Evolutionary conservation across 2,113 vertebrate species (phyloP).

Genomic region (Prinia subflava): DNA sequence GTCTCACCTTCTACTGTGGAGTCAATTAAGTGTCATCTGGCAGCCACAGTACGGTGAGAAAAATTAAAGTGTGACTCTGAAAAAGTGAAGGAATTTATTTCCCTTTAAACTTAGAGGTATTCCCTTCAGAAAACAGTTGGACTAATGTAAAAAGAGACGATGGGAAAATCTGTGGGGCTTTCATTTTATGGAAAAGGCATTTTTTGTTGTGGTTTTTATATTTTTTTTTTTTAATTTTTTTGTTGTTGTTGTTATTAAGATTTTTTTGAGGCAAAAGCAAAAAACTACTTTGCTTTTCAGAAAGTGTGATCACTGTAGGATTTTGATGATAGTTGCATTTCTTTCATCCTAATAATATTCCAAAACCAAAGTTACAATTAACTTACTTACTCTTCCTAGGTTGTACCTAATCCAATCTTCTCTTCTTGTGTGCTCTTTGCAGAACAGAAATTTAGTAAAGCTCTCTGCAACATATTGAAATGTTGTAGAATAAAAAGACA

Average conservation of each 20-base stretch:
- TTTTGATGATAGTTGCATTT: neutral
- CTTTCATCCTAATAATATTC: neutral
- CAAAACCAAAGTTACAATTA: neutral
- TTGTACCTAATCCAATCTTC: neutral
- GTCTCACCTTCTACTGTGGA: neutral
- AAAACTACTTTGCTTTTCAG: neutral
- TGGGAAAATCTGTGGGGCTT: neutral
- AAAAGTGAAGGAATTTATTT: neutral
- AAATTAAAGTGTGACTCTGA: neutral
- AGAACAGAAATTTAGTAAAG: neutral
- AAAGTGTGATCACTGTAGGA: neutral
- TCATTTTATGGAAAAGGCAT: accelerated
- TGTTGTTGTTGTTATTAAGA: neutral
- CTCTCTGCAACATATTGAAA: neutral
- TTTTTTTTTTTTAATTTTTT: neutral
- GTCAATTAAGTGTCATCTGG: neutral
- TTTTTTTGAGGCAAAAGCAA: neutral
- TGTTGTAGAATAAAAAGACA: neutral
- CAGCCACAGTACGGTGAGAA: neutral
- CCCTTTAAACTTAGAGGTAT: neutral
- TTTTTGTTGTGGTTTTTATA: neutral
- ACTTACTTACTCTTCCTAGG: neutral
- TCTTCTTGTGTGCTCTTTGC: neutral
- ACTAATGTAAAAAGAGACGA: neutral
- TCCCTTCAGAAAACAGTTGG: neutral